phyloP scores from a whole-genome alignment of 2,888 invertebrate genomes.

The Herminia tarsipennalis region DNA sequence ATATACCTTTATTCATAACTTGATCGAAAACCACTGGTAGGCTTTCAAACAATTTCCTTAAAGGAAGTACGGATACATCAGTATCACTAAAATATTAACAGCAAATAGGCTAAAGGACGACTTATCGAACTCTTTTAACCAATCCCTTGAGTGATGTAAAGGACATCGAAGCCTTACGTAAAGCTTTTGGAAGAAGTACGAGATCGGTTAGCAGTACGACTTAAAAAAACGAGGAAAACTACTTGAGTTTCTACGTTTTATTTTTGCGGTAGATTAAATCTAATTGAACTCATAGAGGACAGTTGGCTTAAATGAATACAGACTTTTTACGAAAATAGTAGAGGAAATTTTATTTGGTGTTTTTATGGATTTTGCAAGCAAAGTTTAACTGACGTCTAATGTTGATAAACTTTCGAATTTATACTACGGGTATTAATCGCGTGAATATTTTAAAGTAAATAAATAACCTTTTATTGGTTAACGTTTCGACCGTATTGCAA shows the following conservation, averaged over 20 bases:
- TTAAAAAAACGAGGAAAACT: not conserved
- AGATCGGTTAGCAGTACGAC: constrained; percentile 6
- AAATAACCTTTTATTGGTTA: no score
- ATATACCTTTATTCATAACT: not conserved
- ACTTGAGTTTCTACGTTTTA: not conserved
- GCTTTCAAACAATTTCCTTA: not conserved
- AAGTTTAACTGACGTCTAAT: no score
- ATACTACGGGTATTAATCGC: no score
- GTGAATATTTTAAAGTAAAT: no score
- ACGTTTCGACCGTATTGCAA: no score
- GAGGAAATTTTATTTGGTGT: no score
- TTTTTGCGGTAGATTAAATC: not conserved
- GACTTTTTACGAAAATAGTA: no score
- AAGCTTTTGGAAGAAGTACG: constrained; percentile 15
- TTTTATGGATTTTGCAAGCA: no score
- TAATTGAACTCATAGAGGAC: not conserved
- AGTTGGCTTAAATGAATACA: no score
- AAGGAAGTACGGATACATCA: constrained; percentile 3
- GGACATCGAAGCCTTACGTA: constrained; percentile 20
- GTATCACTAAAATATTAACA: constrained; percentile 12
- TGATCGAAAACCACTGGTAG: not conserved
- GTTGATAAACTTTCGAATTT: no score
- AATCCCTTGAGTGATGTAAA: constrained; percentile 20
- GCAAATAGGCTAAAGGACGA: constrained; percentile 18
- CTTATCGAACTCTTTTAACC: constrained; percentile 30